Conservation (phyloP, 2,113 vertebrate genomes). For the Anseranas semipalmata region DNA sequence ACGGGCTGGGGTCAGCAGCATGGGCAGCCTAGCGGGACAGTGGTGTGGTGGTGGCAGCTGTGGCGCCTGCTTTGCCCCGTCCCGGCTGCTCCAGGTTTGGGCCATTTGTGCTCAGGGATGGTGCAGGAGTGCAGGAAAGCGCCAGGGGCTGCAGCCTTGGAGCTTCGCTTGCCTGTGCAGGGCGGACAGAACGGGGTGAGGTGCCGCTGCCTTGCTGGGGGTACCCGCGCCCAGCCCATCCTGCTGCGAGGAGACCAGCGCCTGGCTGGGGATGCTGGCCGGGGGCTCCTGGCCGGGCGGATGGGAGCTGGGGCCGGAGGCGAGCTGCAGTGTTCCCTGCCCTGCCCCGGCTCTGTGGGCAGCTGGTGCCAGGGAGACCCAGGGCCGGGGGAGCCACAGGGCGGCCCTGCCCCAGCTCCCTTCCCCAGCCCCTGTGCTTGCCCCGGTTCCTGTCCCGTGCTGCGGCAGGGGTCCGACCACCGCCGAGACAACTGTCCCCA, state of each 20-base stretch:
- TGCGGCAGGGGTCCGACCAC: background rate
- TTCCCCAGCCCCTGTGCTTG: background rate
- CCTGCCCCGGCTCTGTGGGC: fast-evolving
- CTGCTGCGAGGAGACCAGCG: no score
- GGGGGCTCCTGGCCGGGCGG: fast-evolving
- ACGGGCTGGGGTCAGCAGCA: no score
- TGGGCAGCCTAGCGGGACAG: no score
- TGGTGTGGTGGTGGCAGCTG: no score
- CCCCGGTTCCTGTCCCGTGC: background rate
- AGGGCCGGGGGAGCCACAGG: background rate
- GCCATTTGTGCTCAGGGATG: fast-evolving
- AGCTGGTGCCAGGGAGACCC: background rate
- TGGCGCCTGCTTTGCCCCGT: background rate
- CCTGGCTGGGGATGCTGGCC: background rate
- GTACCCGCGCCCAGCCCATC: no score
- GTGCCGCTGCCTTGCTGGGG: no score
- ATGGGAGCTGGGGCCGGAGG: fast-evolving
- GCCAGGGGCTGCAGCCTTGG: no score
- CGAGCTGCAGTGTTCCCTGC: fast-evolving
- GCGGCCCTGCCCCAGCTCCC: fast-evolving
- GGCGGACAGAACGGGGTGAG: no score
- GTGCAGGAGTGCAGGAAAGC: no score
- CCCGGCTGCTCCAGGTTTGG: no score
- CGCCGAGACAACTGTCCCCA: fast-evolving
- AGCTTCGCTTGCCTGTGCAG: no score